Percentiles rank a stretch among this genome's conserved stretches.
These are phyloP conservation scores for Otolemur crassicaudatus DNA, from an alignment of 2,797 vertebrate species.

Conservation along the genomic window DNA sequence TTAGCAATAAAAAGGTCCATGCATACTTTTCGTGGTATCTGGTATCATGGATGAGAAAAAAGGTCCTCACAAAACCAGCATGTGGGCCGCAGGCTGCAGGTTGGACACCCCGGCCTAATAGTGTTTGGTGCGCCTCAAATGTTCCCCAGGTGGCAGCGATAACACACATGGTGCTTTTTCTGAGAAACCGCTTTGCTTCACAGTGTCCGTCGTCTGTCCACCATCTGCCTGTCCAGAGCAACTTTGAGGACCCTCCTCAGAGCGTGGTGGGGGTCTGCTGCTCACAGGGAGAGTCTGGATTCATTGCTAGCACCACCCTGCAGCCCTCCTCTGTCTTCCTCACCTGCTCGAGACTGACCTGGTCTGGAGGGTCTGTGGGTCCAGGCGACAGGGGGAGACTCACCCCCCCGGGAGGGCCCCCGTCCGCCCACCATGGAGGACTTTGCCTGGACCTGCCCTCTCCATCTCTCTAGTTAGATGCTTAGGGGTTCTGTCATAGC, in stretches of 20 bases:
- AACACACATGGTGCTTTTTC: not conserved
- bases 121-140: not conserved
- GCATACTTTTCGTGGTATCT: too few relatives aligned
- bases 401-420: not conserved
- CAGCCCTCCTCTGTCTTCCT: too few relatives aligned
- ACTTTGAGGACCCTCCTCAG: not conserved
- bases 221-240: accelerated
- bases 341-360: accelerated
- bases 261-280: too few relatives aligned
- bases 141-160: too few relatives aligned
- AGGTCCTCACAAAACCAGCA: too few relatives aligned
- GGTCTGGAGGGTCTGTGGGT: accelerated
- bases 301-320: not conserved
- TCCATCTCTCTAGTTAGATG: too few relatives aligned
- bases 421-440: accelerated
- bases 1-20: too few relatives aligned
- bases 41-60: too few relatives aligned
- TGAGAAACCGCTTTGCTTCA: not conserved
- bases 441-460: not conserved
- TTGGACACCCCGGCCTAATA: too few relatives aligned
- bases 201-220: not conserved
- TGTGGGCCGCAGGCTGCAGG: too few relatives aligned
- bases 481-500: not conserved
- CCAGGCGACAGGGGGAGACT: not conserved
- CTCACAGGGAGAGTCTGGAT: accelerated